These are phyloP conservation scores for Noctua pronuba DNA, from an alignment of 2,888 invertebrate species.

Conservation along the genomic window DNA sequence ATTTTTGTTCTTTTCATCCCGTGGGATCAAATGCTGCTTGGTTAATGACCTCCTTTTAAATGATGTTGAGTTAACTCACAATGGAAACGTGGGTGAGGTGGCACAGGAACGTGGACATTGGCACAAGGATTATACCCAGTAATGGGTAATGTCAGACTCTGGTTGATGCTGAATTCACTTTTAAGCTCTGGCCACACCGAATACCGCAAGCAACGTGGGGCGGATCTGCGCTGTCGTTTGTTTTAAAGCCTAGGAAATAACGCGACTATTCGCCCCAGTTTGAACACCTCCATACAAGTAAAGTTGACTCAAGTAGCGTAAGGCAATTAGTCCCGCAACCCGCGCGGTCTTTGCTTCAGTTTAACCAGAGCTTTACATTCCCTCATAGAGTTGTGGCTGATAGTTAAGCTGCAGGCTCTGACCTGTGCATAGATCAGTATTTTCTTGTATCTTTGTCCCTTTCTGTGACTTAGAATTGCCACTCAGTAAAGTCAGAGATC, in stretches of 20 bases:
- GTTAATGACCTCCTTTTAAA: constrained; percentile 40
- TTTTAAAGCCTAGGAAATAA: not conserved
- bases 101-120: not conserved
- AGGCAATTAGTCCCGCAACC: not conserved
- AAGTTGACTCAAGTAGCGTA: not conserved
- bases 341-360: not conserved
- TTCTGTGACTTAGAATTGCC: not conserved
- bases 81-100: not conserved
- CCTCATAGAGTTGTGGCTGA: not conserved
- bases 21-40: constrained; percentile 54
- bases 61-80: not conserved
- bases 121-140: not conserved
- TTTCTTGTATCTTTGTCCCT: not conserved
- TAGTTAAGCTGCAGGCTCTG: not conserved
- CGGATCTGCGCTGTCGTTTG: not conserved
- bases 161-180: not conserved
- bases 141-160: not conserved
- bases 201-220: not conserved
- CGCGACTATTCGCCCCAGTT: not conserved
- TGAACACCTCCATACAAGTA: not conserved
- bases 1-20: constrained; percentile 42
- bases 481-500: not conserved
- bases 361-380: not conserved
- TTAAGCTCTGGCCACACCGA: not conserved
- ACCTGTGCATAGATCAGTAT: not conserved